phyloP scores from a whole-genome alignment of 2,113 vertebrate species.

The Muscicapa adusta region DNA sequence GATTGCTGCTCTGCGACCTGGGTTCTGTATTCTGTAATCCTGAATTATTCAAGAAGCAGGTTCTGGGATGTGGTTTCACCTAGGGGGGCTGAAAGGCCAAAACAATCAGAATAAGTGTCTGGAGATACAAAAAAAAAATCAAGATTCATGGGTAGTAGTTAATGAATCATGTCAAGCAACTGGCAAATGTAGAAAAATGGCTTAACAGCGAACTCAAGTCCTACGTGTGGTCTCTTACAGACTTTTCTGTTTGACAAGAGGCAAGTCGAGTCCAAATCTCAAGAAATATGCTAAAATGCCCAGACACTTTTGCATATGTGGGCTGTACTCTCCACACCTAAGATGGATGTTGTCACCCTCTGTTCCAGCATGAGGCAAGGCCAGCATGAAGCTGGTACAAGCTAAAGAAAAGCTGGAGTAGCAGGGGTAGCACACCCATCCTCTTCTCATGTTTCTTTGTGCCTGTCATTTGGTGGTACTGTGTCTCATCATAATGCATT shows the following conservation, averaged over 20 bases:
- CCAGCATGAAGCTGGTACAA: background rate
- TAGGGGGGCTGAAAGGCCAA: background rate
- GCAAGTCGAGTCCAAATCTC: background rate
- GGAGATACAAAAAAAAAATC: background rate
- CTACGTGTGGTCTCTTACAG: background rate
- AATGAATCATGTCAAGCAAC: background rate
- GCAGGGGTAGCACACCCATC: background rate
- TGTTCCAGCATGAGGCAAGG: background rate
- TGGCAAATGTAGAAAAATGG: background rate
- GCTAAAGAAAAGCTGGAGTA: background rate
- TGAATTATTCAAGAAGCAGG: background rate
- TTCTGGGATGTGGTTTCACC: background rate
- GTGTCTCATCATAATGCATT: rapidly evolving
- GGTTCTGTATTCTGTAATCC: background rate
- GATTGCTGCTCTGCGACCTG: background rate
- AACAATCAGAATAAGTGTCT: background rate
- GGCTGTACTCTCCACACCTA: too few species aligned
- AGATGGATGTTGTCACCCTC: too few species aligned
- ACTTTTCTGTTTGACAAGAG: background rate
- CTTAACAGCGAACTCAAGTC: background rate
- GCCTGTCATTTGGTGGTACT: background rate
- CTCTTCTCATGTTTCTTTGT: background rate
- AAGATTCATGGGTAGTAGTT: background rate
- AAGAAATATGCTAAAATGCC: background rate
- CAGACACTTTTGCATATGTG: background rate